Base-by-base conservation (phyloP, 2,888 invertebrate genomes). In the Strigamia crassipes region DNA sequence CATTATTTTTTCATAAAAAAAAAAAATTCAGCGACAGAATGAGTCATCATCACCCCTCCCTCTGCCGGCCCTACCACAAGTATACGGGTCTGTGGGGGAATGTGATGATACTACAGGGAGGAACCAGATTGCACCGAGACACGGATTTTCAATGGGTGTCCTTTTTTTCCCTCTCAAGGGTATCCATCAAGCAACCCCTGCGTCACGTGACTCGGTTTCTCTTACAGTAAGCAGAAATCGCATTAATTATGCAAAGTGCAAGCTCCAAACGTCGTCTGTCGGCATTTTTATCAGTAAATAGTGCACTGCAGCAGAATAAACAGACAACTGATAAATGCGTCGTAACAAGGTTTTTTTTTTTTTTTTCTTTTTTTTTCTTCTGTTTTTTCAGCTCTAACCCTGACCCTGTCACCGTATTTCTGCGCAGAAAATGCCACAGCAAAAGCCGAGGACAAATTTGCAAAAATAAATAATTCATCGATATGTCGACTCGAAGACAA, bases 51-150 rank as follows among this genome's bases (percentile, higher is more conserved):
- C 46, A 46, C 10, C 46, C 56, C 4, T 56, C 56, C 56, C 56
- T 8, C 21, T 27, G 5, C 73, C 27, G 13, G 18, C 21, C 18
- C 4, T 27, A 23, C 73, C 27, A 13, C 9, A 23, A 31, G n/a
- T 10, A 27, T 73, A 73, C 23, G 31, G 31, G 23, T 31, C 73
- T 73, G 73, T 73, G 31, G 73, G 73, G 73, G 73, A 73, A 73
- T 73, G 73, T 31, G 73, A 73, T 73, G 73, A 73, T 73, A 73
- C 73, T 27, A 73, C 31, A 31, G 73, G 73, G 73, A 73, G n/a
- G 73, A 73, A 27, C 73, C 73, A 73, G 73, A 73, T 73, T 73
- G 73, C 73, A 73, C 73, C 31, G 73, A 73, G 73, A 73, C 73
- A 73, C 13, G 73, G 73, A 73, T 73, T 73, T 73, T 73, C 73